These are phyloP conservation scores for Gouania willdenowi DNA, from an alignment of 2,797 vertebrate species.

Conservation along the genomic window DNA sequence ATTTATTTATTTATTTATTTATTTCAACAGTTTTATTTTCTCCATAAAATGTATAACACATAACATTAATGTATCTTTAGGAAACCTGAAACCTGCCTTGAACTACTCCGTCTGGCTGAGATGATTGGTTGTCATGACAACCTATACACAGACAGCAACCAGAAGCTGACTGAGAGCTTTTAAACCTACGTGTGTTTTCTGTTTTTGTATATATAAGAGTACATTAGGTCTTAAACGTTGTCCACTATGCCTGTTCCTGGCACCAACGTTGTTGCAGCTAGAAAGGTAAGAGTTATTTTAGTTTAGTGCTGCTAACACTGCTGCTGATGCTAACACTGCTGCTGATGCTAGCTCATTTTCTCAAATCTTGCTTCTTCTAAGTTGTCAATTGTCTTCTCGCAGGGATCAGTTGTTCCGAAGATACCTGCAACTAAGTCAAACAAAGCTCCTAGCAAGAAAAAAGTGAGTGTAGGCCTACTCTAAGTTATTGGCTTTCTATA, in stretches of 20 bases:
- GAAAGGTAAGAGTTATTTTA: slow-evolving; percentile 51
- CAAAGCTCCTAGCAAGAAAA: slow-evolving; percentile 66
- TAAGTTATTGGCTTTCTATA: too few relatives aligned
- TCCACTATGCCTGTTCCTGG: slow-evolving; percentile 17
- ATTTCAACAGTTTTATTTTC: too few relatives aligned
- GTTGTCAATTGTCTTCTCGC: not conserved
- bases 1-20: too few relatives aligned
- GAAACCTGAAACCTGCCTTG: too few relatives aligned
- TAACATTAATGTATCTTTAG: too few relatives aligned
- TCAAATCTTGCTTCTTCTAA: not conserved
- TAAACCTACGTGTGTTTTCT: too few relatives aligned
- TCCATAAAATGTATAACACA: too few relatives aligned
- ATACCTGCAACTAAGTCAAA: slow-evolving; percentile 36
- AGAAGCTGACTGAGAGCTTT: not conserved
- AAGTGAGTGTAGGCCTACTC: slow-evolving; percentile 42
- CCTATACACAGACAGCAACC: slow-evolving; percentile 38
- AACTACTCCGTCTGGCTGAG: too few relatives aligned
- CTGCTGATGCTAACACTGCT: not conserved
- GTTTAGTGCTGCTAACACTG: not conserved
- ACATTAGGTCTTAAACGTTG: not conserved
- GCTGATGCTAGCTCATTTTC: too few relatives aligned
- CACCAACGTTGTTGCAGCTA: slow-evolving; percentile 1
- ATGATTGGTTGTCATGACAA: slow-evolving; percentile 44
- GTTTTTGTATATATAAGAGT: too few relatives aligned
- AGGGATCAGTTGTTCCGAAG: slow-evolving; percentile 52